Evolutionary conservation across 2,113 vertebrate genomes (phyloP), one percentile per base, ranked within the genome.

Genomic region (Rhinopithecus roxellana): DNA sequence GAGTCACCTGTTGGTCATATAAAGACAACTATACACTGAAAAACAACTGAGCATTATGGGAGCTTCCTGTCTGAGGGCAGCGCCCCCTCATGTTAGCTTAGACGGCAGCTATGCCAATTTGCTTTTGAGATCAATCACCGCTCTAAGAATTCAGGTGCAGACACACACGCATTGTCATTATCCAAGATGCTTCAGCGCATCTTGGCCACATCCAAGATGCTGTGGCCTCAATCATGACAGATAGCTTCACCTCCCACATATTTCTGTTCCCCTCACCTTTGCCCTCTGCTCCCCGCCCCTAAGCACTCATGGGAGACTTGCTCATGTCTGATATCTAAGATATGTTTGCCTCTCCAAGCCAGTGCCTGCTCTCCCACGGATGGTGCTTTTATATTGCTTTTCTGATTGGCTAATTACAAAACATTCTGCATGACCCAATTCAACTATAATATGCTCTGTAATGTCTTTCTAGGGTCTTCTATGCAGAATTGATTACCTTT

Each of bases 381-480:
- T 1, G 27, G 72, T 48, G 23, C 4, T 82, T 89, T 83, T 79
- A 11, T 69, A 38, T 85, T 75, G 27, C 61, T 92, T 93, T 92
- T 83, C 85, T 84, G 81, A 75, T 22, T 25, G 52, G 35, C 59
- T 96, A 25, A 72, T 93, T 90, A 52, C 11, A 81, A 35, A 35
- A 40, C 61, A 50, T 83, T 43, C 45, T 64, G 43, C 91, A 70
- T 17, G 57, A 75, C 5, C 20, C n/a, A n/a, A 32, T 83, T 94
- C 64, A 57, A 81, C 40, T 38, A 45, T 77, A 59, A 85, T 57
- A 35, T 87, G 77, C 74, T 93, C 57, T 78, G 32, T 61, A 70
- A 80, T 90, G 45, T 50, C 75, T 97, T 96, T 79, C 84, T 95
- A 82, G 94, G 82, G 35, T 5, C 30, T 70, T 69, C 30, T 83